Conservation (phyloP, 2,113 vertebrate genomes). For the Andinoacara biseriatus region DNA sequence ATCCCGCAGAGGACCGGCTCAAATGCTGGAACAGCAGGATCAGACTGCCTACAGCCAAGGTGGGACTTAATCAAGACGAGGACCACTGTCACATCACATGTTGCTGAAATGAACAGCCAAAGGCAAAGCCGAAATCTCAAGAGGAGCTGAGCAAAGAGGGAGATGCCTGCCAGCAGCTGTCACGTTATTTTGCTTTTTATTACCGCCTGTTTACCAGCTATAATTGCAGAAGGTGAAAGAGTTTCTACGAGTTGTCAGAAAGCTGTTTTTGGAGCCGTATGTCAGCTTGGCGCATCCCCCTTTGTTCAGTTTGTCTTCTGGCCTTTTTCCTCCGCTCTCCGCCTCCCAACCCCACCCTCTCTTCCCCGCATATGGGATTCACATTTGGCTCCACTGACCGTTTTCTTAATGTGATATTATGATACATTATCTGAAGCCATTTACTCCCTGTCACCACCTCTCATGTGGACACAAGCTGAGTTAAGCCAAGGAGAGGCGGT, state of each 20-base stretch:
- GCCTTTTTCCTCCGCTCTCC: not conserved
- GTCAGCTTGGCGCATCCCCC: constrained; percentile 48
- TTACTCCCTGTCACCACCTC: constrained; percentile 71
- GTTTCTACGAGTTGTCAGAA: constrained; percentile 53
- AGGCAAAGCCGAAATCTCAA: not conserved
- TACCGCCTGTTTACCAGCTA: constrained; percentile 6
- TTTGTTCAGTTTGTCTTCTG: constrained; percentile 40
- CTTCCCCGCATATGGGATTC: constrained; percentile 68
- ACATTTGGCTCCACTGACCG: constrained; percentile 59
- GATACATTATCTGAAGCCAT: constrained; percentile 71
- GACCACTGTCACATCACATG: constrained; percentile 6
- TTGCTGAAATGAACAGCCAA: not conserved
- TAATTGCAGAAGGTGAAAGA: constrained; percentile 30
- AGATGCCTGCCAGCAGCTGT: constrained; percentile 23
- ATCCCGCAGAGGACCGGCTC: constrained; percentile 28
- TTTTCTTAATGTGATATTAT: constrained; percentile 73
- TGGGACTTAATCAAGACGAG: constrained; percentile 7
- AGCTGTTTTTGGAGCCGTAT: constrained; percentile 37
- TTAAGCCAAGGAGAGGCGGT: constrained; percentile 34
- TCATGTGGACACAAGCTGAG: constrained; percentile 45
- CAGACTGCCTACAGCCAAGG: constrained; percentile 56
- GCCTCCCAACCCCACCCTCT: constrained; percentile 16
- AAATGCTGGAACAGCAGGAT: not conserved
- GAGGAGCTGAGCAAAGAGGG: not conserved
- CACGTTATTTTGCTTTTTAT: constrained; percentile 37